Base-by-base conservation (phyloP, 2,797 vertebrate species). In the Numenius phaeopus region DNA sequence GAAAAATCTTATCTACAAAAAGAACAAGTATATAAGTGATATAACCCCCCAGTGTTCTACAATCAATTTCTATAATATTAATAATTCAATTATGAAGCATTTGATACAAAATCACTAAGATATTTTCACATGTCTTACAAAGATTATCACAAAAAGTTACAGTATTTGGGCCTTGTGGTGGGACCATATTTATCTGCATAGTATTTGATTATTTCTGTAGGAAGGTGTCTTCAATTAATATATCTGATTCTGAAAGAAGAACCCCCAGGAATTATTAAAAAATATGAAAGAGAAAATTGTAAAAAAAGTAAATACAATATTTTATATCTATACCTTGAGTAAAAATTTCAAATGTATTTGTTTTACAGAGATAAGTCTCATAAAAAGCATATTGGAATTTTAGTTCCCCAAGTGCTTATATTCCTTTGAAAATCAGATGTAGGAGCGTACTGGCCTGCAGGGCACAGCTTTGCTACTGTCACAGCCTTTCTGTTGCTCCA, bases 141-240 rank as follows among this genome's bases (percentile, higher is more conserved):
- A 64, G 27, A 79, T 50, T 77, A 83, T 40, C 10, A 59, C 27
- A 62, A 30, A 79, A 80, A 79, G 3, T 59, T 91, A 19, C 50
- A 61, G 14, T 34, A 58, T 62, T 76, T 78, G 39, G 26, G 10
- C 19, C 34, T 89, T 92, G 16, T 42, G 49, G 29, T 85, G 6
- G 39, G 6, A 81, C 2, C 13, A 23, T 46, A 80, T 55, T 95
- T 89, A 62, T 30, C 57, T 94, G 14, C 15, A 50, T 62, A 70
- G 14, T 62, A 54, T 92, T 92, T 95, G 61, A 75, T 39, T 89
- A 40, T 49, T 96, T 96, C 67, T 67, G 66, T 44, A 98, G 86
- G 70, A 96, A 96, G 24, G 23, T 39, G 57, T 79, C 39, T 95
- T 83, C 39, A 66, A 7, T 72, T 70, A 76, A 83, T 91, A 62